Evolutionary conservation across 1,140 invertebrate genomes (phyloP).

Genomic region (Apis mellifera): Amel_HAv3.1 CM009932.2:10135501-10136000

Average conservation of each 20-base stretch:
- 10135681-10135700: constrained; percentile 50
- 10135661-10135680: constrained; percentile 47
- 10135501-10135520: constrained; percentile 47
- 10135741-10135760: constrained; percentile 24
- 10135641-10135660: constrained; percentile 41
- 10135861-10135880: constrained; percentile 43
- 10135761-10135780: constrained; percentile 21
- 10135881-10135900: constrained; percentile 43
- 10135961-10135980: constrained; percentile 59
- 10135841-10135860: neutral
- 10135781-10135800: constrained; percentile 56
- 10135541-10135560: constrained; percentile 52
- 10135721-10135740: constrained; percentile 16
- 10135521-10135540: constrained; percentile 40
- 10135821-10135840: neutral
- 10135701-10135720: constrained; percentile 38
- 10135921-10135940: neutral
- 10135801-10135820: constrained; percentile 43
- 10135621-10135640: constrained; percentile 48
- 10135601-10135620: constrained; percentile 43
- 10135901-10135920: neutral
- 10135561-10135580: constrained; percentile 36
- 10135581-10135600: neutral
- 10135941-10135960: rapidly evolving
- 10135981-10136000: constrained; percentile 63